These are phyloP conservation scores for Theretra japonica DNA, from an alignment of 2,888 invertebrate genomes.

Conservation along the genomic window DNA sequence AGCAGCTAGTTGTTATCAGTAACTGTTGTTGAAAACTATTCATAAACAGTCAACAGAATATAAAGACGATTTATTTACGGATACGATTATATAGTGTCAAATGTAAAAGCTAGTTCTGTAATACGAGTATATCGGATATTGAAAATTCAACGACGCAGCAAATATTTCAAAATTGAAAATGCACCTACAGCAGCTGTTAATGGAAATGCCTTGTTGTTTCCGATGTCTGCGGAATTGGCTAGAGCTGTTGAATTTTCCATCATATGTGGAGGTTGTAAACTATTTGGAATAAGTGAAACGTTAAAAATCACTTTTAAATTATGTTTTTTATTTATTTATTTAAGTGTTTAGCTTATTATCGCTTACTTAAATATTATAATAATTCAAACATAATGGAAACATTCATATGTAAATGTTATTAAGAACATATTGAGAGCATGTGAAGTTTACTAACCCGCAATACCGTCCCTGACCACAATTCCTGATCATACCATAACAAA, in stretches of 20 bases:
- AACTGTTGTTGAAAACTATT: not conserved
- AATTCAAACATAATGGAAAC: no score
- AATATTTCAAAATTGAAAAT: not conserved
- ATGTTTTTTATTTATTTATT: no score
- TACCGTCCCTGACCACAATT: no score
- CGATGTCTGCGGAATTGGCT: not conserved
- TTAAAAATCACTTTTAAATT: no score
- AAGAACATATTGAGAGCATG: no score
- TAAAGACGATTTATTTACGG: not conserved
- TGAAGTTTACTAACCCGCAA: no score
- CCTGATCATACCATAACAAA: no score
- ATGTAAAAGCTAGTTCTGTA: not conserved
- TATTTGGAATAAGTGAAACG: no score
- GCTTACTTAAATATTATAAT: no score
- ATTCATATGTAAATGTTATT: no score
- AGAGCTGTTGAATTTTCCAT: not conserved
- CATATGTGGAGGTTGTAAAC: not conserved
- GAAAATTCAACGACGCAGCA: not conserved
- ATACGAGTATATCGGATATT: conserved; percentile 2
- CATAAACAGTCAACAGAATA: not conserved
- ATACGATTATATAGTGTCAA: not conserved
- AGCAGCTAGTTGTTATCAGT: no score
- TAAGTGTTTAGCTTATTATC: no score
- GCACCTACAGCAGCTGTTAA: not conserved
- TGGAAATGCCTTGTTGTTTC: not conserved